phyloP scores from a whole-genome alignment of 2,888 invertebrate species.

The Prosopocoilus inquinatus region DNA sequence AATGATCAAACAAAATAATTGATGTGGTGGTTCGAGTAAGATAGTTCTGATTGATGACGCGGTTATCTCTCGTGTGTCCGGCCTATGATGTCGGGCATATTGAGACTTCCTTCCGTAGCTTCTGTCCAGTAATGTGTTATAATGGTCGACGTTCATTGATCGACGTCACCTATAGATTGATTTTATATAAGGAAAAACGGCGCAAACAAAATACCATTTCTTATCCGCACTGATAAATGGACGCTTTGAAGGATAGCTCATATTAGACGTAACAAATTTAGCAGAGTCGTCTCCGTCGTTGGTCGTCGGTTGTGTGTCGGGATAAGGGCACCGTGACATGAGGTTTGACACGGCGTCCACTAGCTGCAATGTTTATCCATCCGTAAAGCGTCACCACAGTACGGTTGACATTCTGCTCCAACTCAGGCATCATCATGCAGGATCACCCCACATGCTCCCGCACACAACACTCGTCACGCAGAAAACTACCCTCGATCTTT shows the following conservation, averaged over 20 bases:
- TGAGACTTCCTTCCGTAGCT: constrained; percentile 49
- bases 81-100: constrained; percentile 49
- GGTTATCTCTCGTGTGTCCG: constrained; percentile 46
- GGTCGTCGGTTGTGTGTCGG: not conserved
- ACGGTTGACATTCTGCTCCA: constrained; percentile 36
- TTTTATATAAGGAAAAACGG: constrained; percentile 8
- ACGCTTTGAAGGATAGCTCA: not conserved
- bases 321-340: constrained; percentile 40
- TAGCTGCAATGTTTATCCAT: constrained; percentile 37
- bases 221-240: constrained; percentile 2
- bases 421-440: constrained; percentile 11
- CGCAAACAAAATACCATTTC: constrained; percentile 4
- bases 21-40: constrained; percentile 23
- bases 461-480: no score
- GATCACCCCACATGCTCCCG: not conserved
- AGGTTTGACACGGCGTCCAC: constrained; percentile 43
- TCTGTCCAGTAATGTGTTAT: constrained; percentile 32
- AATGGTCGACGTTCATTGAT: constrained; percentile 15
- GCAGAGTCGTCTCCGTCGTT: constrained; percentile 16
- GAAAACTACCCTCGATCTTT: no score
- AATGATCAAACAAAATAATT: not conserved
- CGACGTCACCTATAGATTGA: constrained; percentile 19
- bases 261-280: not conserved
- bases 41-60: constrained; percentile 50
- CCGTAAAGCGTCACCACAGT: constrained; percentile 40